Percentiles rank a stretch among this genome's conserved stretches.
Conservation (phyloP, 2,888 invertebrate species). For the Diplolepis rosae region DNA sequence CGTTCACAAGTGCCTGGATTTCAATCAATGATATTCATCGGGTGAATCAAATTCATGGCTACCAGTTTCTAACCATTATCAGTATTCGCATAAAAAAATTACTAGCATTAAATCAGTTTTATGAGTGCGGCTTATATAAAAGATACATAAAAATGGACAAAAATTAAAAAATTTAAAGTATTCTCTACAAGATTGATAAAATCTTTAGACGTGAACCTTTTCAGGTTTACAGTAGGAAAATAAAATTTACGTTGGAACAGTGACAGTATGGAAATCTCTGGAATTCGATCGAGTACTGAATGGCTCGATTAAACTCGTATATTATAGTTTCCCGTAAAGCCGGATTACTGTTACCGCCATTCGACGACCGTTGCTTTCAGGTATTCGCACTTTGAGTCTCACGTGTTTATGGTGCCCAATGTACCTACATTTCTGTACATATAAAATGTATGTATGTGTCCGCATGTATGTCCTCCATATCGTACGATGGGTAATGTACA, state of each 20-base stretch:
- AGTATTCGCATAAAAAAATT: neutral
- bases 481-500: constrained; percentile 53
- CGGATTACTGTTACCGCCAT: constrained; percentile 56
- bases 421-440: constrained; percentile 38
- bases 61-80: neutral
- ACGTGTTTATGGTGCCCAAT: constrained; percentile 48
- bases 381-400: constrained; percentile 52
- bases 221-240: constrained; percentile 29
- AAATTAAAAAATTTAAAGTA: neutral
- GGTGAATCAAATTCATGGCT: neutral
- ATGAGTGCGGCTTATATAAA: neutral
- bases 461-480: constrained; percentile 51
- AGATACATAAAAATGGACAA: no score
- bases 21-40: neutral
- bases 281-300: constrained; percentile 44
- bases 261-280: constrained; percentile 46
- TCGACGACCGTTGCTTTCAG: constrained; percentile 51
- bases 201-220: neutral
- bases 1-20: neutral
- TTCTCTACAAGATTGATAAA: neutral
- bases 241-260: constrained; percentile 33
- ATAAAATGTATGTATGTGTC: constrained; percentile 30
- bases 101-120: neutral
- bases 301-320: constrained; percentile 32
- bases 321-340: constrained; percentile 47